Base-by-base conservation (phyloP, 2,888 invertebrate species). In the Tenthredo amoena region DNA sequence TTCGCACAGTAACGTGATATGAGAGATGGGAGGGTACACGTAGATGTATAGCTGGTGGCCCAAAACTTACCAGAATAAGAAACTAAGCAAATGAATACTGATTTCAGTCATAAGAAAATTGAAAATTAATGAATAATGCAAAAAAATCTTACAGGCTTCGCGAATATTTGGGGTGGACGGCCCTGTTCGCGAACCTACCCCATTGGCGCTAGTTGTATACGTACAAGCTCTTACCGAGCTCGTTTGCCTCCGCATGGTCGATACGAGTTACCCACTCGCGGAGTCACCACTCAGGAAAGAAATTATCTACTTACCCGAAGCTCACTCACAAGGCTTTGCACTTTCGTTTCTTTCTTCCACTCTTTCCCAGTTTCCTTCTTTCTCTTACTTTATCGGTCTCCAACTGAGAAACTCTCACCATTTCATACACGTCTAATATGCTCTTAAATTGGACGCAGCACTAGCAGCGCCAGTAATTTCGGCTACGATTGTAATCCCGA, bases 181-280 rank as follows among this genome's bases (percentile, higher is more conserved):
- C 71, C 37, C 71, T 71, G 37, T n/a, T 37, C n/a, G 71, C n/a
- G 9, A 71, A 37, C 37, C 18, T 18, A 18, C 71, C n/a, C 18
- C 37, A 47, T 21, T 47, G 15, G 34, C 21, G 43, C 18, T 10
- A 47, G 47, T 21, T 47, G 6, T 18, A 26, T 76, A 18, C 71
- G 50, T 37, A 50, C 37, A 55, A 77, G 77, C 77, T 77, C 55
- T 77, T 74, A 21, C 43, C 21, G 18, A 77, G 34, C 77, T 77
- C 77, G 81, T 81, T 58, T 81, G 58, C 58, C n/a, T 62, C 34
- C 81, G 81, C 58, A 81, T 40, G 79, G 62, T 81, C 79, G 79
- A 81, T 81, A 81, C 62, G 77, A 77, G 77, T 77, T 77, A 50
- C 62, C 79, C 79, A 81, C 58, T 62, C 37, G 21, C 21, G 21